Percentiles rank a stretch among this genome's conserved stretches.
Evolutionary conservation across 2,113 vertebrate genomes (phyloP).

Genomic region (Oostethus manadensis): DNA sequence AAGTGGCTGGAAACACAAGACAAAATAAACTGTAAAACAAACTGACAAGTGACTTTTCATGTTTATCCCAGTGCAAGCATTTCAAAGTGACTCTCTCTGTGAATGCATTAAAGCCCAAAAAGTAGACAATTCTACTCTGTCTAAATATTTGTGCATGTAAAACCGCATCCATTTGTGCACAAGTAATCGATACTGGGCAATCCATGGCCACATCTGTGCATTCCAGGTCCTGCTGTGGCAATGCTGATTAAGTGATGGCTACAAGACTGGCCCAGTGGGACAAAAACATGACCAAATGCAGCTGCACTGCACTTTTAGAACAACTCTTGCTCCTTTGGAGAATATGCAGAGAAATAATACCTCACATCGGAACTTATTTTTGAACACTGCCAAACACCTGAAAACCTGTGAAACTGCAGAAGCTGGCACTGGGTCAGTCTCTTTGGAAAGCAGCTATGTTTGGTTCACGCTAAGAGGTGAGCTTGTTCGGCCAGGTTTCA

Average conservation of each 20-base stretch:
- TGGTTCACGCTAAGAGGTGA: constrained; percentile 29
- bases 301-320: background rate
- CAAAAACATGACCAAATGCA: background rate
- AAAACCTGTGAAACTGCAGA: constrained; percentile 35
- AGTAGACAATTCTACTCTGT: background rate
- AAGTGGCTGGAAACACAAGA: constrained; percentile 2
- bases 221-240: background rate
- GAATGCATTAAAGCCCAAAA: constrained; percentile 32
- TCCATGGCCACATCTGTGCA: background rate
- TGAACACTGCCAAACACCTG: constrained; percentile 27
- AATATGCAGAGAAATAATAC: constrained; percentile 31
- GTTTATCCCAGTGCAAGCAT: constrained; percentile 4
- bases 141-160: constrained; percentile 9
- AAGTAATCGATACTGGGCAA: background rate
- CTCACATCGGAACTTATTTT: constrained; percentile 34
- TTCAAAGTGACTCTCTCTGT: constrained; percentile 2
- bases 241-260: background rate
- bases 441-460: constrained; percentile 33
- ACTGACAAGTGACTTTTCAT: background rate
- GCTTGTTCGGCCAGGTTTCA: constrained; percentile 37
- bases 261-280: constrained; percentile 1
- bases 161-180: constrained; percentile 15
- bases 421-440: constrained; percentile 19
- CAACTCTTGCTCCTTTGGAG: constrained; percentile 14
- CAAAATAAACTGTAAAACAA: constrained; percentile 5